Conservation (phyloP, 2,113 vertebrate species). For the Delphinapterus leucas region DNA sequence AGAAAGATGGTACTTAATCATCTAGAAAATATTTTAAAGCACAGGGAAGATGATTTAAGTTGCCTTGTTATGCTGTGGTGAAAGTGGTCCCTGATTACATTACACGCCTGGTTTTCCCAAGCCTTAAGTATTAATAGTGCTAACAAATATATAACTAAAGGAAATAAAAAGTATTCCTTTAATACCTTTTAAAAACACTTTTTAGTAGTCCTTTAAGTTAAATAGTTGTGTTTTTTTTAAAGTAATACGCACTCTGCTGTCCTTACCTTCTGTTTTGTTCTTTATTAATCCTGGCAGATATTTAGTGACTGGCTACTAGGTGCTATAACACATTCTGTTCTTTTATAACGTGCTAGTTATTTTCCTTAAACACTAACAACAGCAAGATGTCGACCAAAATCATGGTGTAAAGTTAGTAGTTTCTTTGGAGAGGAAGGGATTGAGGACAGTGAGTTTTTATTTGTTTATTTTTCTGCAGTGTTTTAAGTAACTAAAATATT, state of each 20-base stretch:
- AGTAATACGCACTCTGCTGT: background rate
- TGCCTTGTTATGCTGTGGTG: background rate
- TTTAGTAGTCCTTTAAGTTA: background rate
- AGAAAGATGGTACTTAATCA: background rate
- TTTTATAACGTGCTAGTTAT: background rate
- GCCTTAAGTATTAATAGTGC: background rate
- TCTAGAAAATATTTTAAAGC: background rate
- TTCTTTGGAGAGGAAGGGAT: background rate
- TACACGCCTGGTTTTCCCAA: background rate
- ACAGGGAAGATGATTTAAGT: background rate
- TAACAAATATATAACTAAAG: background rate
- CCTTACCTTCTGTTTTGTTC: background rate
- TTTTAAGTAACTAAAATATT: conserved; percentile 8
- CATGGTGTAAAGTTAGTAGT: conserved; percentile 14
- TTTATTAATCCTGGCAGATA: background rate
- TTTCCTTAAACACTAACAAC: conserved; percentile 1
- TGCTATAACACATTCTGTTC: background rate
- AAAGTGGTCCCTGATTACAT: background rate
- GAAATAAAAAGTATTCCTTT: background rate
- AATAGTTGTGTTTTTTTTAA: background rate
- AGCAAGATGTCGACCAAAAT: background rate
- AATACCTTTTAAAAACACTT: background rate
- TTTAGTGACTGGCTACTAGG: background rate
- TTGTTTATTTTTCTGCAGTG: background rate
- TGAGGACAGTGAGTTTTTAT: background rate